phyloP scores from a whole-genome alignment of 2,888 invertebrate species.

The Athripsodes cinereus region DNA sequence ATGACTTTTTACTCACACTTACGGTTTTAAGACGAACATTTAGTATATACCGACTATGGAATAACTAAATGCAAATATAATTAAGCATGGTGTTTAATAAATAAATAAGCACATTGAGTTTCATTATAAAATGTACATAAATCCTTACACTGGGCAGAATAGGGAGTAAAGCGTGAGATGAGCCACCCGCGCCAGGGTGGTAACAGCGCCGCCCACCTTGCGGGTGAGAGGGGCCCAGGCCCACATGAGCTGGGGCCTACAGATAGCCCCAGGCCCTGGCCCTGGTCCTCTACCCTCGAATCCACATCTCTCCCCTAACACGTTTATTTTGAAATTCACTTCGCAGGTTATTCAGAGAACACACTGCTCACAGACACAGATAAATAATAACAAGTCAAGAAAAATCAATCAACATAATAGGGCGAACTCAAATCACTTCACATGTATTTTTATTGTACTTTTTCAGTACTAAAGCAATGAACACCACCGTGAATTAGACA shows the following conservation, averaged over 20 bases:
- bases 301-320: constrained; percentile 1
- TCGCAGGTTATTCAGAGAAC: too few species aligned
- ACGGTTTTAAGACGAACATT: too few species aligned
- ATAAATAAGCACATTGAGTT: too few species aligned
- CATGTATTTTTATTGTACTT: background rate
- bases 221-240: constrained; percentile 33
- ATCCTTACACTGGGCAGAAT: constrained; percentile 37
- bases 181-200: constrained; percentile 40
- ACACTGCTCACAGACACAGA: too few species aligned
- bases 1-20: too few species aligned
- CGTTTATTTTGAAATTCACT: background rate
- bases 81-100: too few species aligned
- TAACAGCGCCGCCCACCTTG: constrained; percentile 40
- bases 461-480: too few species aligned
- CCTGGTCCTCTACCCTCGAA: background rate
- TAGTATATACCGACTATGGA: too few species aligned
- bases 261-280: constrained; percentile 9
- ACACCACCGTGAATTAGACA: too few species aligned
- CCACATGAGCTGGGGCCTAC: constrained; percentile 14
- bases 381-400: background rate
- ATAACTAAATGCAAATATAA: too few species aligned
- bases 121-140: background rate
- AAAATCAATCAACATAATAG: background rate
- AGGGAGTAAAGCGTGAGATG: constrained; percentile 40
- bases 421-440: background rate